Base-by-base conservation (phyloP, 2,113 vertebrate species). In the Nycticebus coucang region DNA sequence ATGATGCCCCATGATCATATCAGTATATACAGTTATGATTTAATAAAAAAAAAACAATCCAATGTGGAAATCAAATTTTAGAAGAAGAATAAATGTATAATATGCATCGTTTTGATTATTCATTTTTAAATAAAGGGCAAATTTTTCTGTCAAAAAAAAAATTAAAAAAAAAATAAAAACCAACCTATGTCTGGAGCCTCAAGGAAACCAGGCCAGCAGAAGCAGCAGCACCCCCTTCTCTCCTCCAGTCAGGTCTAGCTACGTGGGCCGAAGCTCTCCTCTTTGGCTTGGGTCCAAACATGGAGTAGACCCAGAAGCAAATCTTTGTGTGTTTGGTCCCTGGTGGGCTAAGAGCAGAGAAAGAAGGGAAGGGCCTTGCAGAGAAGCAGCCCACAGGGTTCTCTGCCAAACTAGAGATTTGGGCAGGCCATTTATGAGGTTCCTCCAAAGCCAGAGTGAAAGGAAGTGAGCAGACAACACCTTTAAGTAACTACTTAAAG, bases 31-130 rank as follows among this genome's bases (percentile, higher is more conserved):
- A n/a, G n/a, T n/a, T n/a, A n/a, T n/a, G n/a, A n/a, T n/a, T n/a
- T n/a, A n/a, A n/a, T n/a, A n/a, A n/a, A n/a, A n/a, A n/a, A n/a
- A n/a, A n/a, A 92, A 94, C 55, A 24, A 68, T 78, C 37, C 50
- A 95, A 88, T 69, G 18, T 87, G 15, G 68, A 95, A 92, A 96
- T 84, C 74, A 96, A 91, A 97, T 86, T 95, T 94, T 68, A 89
- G 68, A 94, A 89, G 45, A 17, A 93, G 26, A 92, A 89, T 11
- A 82, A 66, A 59, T 59, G 37, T 91, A 50, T 91, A 83, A 85
- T 53, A 86, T 50, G 22, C 33, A 86, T 79, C 78, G 77, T 92
- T 94, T 88, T 87, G 30, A 94, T 75, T 5, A 60, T 87, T 88
- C 28, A n/a, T 83, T 95, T 90, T 84, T 68, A 89, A 83, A 90